A percentile compares a stretch with the other conserved stretches of the same genome.
These are phyloP conservation scores for Dermatophagoides farinae DNA, from an alignment of 1,140 invertebrate species.

Conservation along the genomic window DNA sequence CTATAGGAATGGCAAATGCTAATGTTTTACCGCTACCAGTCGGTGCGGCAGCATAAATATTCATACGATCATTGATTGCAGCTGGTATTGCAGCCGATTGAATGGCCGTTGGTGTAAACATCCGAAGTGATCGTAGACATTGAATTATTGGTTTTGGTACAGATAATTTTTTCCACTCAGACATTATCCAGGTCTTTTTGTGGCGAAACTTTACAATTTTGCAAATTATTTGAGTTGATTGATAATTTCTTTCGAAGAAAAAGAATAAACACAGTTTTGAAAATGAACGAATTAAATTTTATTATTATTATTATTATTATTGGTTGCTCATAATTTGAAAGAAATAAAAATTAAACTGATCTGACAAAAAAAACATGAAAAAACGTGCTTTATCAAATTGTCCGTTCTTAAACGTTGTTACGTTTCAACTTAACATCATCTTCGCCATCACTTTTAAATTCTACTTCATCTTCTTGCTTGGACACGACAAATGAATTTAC, in stretches of 20 bases:
- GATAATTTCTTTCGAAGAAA: not conserved
- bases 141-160: constrained; percentile 35
- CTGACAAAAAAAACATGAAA: too few relatives aligned
- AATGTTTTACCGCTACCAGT: constrained; percentile 95
- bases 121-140: constrained; percentile 50
- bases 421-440: too few relatives aligned
- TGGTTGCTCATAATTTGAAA: too few relatives aligned
- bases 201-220: too few relatives aligned
- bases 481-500: not conserved
- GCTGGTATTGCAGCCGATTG: constrained; percentile 50
- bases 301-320: too few relatives aligned
- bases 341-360: too few relatives aligned
- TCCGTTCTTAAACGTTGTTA: too few relatives aligned
- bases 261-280: not conserved
- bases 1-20: constrained; percentile 82
- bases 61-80: constrained; percentile 46
- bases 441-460: not conserved
- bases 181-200: not conserved
- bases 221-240: not conserved
- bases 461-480: not conserved
- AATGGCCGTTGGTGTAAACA: constrained; percentile 61
- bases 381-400: too few relatives aligned
- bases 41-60: constrained; percentile 86
- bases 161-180: not conserved
- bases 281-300: not conserved